phyloP scores from a whole-genome alignment of 2,888 invertebrate species.

The Xestia rhomboidea region DNA sequence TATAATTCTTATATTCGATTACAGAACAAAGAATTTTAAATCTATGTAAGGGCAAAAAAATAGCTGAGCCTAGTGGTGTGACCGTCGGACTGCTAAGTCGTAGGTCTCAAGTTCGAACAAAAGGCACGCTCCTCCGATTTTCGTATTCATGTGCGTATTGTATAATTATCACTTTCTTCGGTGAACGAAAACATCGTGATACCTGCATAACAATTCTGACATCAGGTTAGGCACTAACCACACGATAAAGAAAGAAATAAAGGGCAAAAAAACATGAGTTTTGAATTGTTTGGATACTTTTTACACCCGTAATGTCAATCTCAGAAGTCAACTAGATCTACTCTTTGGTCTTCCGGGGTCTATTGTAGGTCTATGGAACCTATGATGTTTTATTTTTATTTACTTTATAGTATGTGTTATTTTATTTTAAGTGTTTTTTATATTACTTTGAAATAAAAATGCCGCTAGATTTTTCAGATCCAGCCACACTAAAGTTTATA shows the following conservation, averaged over 20 bases:
- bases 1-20: background rate
- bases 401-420: background rate
- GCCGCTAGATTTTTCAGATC: slow-evolving; percentile 38
- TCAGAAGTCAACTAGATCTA: too few relatives aligned
- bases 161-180: too few relatives aligned
- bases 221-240: too few relatives aligned
- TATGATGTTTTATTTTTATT: background rate
- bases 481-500: slow-evolving; percentile 9
- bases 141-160: too few relatives aligned
- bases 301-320: background rate
- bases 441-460: slow-evolving; percentile 25
- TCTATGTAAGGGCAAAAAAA: background rate
- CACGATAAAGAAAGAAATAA: too few relatives aligned
- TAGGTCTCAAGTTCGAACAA: too few relatives aligned
- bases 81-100: too few relatives aligned
- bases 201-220: too few relatives aligned
- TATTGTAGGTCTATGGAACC: background rate
- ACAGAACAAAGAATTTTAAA: background rate
- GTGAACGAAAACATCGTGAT: too few relatives aligned
- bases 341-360: too few relatives aligned
- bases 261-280: background rate
- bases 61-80: too few relatives aligned
- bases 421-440: slow-evolving; percentile 9
- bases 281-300: background rate
- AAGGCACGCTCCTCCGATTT: too few relatives aligned